phyloP scores from a whole-genome alignment of 2,888 invertebrate genomes.

The Synanthedon andrenaeformis region DNA sequence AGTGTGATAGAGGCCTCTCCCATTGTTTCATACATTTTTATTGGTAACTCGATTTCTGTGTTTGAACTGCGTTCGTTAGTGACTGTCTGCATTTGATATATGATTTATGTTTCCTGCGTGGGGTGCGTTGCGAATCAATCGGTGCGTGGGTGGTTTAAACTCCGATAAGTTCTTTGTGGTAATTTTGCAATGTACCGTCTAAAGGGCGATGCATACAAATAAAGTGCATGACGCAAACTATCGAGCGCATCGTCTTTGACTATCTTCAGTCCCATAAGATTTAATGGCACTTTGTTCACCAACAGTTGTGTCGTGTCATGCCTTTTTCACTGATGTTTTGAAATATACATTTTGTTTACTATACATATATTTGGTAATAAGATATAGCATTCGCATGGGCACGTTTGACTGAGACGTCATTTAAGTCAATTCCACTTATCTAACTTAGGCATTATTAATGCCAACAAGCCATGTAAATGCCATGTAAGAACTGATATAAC shows the following conservation, averaged over 20 bases:
- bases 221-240: neutral
- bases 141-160: conserved; percentile 22
- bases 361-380: no score
- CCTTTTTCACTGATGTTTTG: no score
- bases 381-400: no score
- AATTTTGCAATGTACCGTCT: conserved; percentile 13
- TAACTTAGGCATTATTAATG: no score
- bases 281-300: neutral
- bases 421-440: no score
- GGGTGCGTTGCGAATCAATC: conserved; percentile 39
- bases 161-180: conserved; percentile 14
- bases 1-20: conserved; percentile 37
- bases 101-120: conserved; percentile 34
- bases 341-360: no score
- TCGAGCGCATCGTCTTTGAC: neutral
- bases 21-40: conserved; percentile 52
- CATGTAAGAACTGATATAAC: no score
- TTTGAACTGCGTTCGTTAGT: conserved; percentile 60
- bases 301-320: neutral
- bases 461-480: no score
- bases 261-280: neutral
- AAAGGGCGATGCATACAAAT: neutral
- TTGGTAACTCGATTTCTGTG: conserved; percentile 47
- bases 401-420: no score
- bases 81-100: conserved; percentile 51